Conservation (phyloP, 2,113 vertebrate species). For the Cairina moschata region DNA sequence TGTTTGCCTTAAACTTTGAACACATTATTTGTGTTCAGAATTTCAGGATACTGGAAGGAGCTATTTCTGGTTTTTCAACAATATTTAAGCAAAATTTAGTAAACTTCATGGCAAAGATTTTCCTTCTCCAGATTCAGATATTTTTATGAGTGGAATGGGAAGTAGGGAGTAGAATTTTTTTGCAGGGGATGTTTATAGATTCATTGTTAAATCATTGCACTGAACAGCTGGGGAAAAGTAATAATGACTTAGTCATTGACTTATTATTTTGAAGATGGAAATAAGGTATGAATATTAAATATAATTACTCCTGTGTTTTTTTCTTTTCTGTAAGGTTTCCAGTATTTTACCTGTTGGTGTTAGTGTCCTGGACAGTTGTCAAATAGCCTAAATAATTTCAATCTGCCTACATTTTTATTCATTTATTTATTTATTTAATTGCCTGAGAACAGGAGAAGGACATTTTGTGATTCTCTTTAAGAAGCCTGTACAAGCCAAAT, state of each 20-base stretch:
- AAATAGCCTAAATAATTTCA: neutral
- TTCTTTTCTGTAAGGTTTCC: neutral
- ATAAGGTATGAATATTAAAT: neutral
- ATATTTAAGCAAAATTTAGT: neutral
- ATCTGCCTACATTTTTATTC: neutral
- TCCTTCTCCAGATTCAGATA: neutral
- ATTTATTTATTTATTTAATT: too few relatives aligned
- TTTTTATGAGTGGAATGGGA: neutral
- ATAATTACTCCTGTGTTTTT: neutral
- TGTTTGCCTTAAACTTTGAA: neutral
- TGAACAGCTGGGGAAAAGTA: neutral
- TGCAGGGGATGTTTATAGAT: neutral
- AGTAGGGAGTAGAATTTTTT: neutral
- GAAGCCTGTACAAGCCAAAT: neutral
- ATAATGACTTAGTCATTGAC: neutral
- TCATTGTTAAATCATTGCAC: neutral
- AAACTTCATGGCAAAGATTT: neutral
- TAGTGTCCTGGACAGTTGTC: neutral
- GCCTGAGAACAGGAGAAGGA: neutral
- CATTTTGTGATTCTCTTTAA: neutral
- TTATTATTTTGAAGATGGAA: neutral
- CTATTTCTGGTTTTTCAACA: neutral
- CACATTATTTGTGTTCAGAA: neutral
- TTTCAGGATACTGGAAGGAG: neutral
- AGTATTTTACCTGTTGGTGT: neutral